These are phyloP conservation scores for Ctenicera cuprea DNA, from an alignment of 2,888 invertebrate genomes.

Conservation along the genomic window DNA sequence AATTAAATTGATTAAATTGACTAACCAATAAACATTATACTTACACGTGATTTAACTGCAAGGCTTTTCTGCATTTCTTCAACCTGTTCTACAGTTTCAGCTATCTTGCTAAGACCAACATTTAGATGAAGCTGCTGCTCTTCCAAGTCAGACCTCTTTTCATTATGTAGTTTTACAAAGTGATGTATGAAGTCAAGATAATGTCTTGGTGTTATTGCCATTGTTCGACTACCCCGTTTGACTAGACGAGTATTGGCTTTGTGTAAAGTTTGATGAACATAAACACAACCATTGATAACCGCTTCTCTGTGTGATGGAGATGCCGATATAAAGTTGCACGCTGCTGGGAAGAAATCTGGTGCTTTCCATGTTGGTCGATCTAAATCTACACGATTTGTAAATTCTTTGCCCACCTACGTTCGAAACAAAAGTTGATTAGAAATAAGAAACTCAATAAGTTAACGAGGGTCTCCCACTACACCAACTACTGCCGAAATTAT, in stretches of 20 bases:
- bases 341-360: slow-evolving; percentile 93
- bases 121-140: slow-evolving; percentile 99
- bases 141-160: slow-evolving; percentile 98
- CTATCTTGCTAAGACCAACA: slow-evolving; percentile 98
- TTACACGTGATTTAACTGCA: slow-evolving; percentile 93
- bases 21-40: slow-evolving; percentile 11
- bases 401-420: slow-evolving; percentile 91
- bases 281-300: slow-evolving; percentile 98
- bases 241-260: slow-evolving; percentile 93
- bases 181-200: slow-evolving; percentile 99
- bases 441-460: no score
- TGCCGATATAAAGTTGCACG: slow-evolving; percentile 84
- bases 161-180: slow-evolving; percentile 97
- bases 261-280: slow-evolving; percentile 98
- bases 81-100: slow-evolving; percentile 99
- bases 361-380: slow-evolving; percentile 90
- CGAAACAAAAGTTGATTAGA: no score
- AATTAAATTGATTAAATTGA: not conserved
- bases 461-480: no score
- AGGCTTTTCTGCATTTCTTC: slow-evolving; percentile 99
- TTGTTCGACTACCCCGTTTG: slow-evolving; percentile 95
- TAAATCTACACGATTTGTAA: slow-evolving; percentile 95
- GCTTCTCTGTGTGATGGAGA: slow-evolving; percentile 93
- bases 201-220: slow-evolving; percentile 98
- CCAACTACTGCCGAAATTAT: no score